Evolutionary conservation across 1,140 invertebrate genomes (phyloP).

Genomic region (Drosophila serrata): DNA sequence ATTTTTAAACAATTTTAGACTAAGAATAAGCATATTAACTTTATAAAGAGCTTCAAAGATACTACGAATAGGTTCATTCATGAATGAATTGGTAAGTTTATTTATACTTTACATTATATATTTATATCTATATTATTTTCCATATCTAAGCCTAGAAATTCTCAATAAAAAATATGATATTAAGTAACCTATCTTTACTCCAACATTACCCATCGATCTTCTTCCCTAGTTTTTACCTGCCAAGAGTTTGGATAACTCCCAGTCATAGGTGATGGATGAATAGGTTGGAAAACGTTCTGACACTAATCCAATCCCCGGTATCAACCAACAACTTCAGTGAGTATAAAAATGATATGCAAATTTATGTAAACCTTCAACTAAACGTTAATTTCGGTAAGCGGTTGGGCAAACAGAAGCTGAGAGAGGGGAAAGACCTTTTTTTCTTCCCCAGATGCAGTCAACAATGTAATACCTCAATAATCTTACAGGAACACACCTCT

Average conservation of each 20-base stretch:
- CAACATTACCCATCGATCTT: constrained; percentile 56
- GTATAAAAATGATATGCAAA: constrained; percentile 73
- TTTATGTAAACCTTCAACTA: constrained; percentile 77
- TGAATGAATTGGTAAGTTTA: neutral
- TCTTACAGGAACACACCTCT: constrained; percentile 65
- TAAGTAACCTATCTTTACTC: neutral
- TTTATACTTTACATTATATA: neutral
- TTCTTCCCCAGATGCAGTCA: constrained; percentile 55
- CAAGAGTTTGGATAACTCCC: constrained; percentile 33
- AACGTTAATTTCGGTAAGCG: constrained; percentile 76
- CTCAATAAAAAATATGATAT: too few species aligned
- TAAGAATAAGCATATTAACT: neutral
- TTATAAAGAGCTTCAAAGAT: neutral
- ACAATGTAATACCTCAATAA: constrained; percentile 76
- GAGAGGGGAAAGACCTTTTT: constrained; percentile 17
- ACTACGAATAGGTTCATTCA: too few species aligned
- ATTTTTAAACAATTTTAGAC: neutral
- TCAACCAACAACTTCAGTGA: constrained; percentile 33
- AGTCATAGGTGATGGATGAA: constrained; percentile 64
- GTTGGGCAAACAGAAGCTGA: constrained; percentile 60
- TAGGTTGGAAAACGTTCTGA: constrained; percentile 34
- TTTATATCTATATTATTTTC: too few species aligned
- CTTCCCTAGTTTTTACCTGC: constrained; percentile 13
- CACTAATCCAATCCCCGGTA: constrained; percentile 64
- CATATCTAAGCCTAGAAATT: too few species aligned